A percentile compares a stretch with the other conserved stretches of the same genome.
These are phyloP conservation scores for Bubo blakistoni DNA, from an alignment of 2,113 vertebrate genomes.

Conservation along the genomic window DNA sequence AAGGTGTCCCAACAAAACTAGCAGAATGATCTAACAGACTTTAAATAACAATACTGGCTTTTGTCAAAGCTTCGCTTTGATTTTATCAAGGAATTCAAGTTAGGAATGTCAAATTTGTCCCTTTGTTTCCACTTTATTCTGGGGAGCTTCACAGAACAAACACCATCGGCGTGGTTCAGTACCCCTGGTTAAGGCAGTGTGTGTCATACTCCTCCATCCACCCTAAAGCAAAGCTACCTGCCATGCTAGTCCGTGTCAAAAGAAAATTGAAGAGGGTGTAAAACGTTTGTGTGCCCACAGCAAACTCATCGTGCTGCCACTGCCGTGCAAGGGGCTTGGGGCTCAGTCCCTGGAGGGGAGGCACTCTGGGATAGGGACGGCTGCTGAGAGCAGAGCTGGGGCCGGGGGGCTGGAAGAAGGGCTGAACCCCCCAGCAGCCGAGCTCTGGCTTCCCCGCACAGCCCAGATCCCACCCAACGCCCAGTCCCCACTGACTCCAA, in stretches of 20 bases:
- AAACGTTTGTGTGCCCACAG: background rate
- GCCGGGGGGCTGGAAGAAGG: background rate
- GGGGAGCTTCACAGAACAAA: background rate
- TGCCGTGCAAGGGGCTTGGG: background rate
- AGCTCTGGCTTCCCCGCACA: rapidly evolving
- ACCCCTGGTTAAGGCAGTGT: background rate
- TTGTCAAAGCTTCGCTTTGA: background rate
- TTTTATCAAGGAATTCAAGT: background rate
- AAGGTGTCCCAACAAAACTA: background rate
- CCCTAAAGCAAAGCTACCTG: background rate
- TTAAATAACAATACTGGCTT: background rate
- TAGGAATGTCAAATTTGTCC: background rate
- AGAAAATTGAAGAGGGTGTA: background rate
- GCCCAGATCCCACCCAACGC: background rate
- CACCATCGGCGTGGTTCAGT: rapidly evolving
- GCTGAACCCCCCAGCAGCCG: background rate
- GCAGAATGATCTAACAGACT: background rate
- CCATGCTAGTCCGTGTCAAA: rapidly evolving
- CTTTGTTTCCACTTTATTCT: background rate
- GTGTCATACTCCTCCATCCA: background rate
- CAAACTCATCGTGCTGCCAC: background rate
- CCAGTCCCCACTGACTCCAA: background rate
- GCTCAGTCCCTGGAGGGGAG: background rate
- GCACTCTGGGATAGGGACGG: background rate
- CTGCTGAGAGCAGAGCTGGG: background rate